Evolutionary conservation across 1,140 invertebrate species (phyloP).

Genomic region (Drosophila quadrilineata): DNA sequence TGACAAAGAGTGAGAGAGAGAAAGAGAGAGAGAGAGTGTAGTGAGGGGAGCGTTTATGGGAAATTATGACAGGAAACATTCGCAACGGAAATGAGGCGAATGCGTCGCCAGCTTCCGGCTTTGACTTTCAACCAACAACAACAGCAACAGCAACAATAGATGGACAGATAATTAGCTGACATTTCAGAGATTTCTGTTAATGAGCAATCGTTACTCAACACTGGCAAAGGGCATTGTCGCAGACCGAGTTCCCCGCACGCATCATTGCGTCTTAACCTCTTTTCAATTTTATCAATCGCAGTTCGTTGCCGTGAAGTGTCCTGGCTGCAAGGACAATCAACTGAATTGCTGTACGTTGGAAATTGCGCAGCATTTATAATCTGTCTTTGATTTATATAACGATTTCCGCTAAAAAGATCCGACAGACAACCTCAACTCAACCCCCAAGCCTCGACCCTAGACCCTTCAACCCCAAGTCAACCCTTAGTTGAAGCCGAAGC

Average conservation of each 20-base stretch:
- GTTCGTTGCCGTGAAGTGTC: no score
- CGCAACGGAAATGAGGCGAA: conserved; percentile 66
- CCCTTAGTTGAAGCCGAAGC: no score
- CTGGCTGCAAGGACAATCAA: conserved; percentile 17
- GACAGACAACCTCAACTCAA: no score
- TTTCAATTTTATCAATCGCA: conserved; percentile 26
- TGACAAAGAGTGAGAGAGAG: no score
- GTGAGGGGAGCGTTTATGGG: no score
- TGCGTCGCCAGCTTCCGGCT: conserved; percentile 25
- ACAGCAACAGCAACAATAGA: conserved; percentile 24
- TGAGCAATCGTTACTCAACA: no score
- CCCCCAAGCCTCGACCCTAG: no score
- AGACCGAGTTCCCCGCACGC: conserved; percentile 22
- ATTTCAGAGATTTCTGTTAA: conserved; percentile 44
- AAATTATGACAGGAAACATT: conserved; percentile 72
- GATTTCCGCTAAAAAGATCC: conserved; percentile 70
- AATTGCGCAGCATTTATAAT: conserved; percentile 78
- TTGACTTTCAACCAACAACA: conserved; percentile 11
- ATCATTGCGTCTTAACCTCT: conserved; percentile 54
- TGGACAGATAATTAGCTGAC: conserved; percentile 61
- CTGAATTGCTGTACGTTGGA: conserved; percentile 42
- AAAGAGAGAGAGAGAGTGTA: no score
- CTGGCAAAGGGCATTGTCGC: background rate
- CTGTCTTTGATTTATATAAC: conserved; percentile 80
- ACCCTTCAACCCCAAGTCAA: no score